These are phyloP conservation scores for Archocentrus centrarchus DNA, from an alignment of 2,113 vertebrate species.

Conservation along the genomic window DNA sequence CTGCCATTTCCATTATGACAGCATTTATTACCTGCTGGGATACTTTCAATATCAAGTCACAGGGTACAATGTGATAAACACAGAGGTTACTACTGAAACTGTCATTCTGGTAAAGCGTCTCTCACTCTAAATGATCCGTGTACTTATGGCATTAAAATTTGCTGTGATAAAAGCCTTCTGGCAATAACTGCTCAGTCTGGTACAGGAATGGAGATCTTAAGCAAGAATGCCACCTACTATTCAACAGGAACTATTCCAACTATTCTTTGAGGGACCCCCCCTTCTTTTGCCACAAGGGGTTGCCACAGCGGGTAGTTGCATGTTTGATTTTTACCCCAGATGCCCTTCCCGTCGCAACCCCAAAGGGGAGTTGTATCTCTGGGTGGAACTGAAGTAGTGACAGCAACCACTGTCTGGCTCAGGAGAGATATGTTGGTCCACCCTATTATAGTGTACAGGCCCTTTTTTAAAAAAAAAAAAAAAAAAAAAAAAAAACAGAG, in stretches of 20 bases:
- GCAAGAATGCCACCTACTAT: too few species aligned
- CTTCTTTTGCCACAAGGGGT: not conserved
- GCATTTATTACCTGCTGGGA: slow-evolving; percentile 25
- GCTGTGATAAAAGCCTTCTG: not conserved
- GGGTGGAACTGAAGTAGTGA: not conserved
- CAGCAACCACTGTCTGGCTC: too few species aligned
- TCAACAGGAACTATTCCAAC: too few species aligned
- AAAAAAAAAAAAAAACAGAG: too few species aligned
- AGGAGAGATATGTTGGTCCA: too few species aligned
- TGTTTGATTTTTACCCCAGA: too few species aligned
- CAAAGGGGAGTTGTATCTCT: not conserved
- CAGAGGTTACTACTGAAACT: not conserved
- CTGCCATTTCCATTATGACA: slow-evolving; percentile 3
- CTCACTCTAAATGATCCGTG: too few species aligned
- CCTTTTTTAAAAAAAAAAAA: too few species aligned
- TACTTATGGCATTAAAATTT: not conserved
- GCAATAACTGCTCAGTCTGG: not conserved
- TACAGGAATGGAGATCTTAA: not conserved
- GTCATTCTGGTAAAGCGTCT: not conserved
- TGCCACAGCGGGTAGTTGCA: not conserved
- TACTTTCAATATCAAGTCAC: not conserved
- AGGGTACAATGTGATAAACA: not conserved
- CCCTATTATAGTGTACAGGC: too few species aligned
- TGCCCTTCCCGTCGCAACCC: not conserved
- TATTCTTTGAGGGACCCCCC: too few species aligned